Base-by-base conservation (phyloP, 2,113 vertebrate species). In the Ameiurus melas region DNA sequence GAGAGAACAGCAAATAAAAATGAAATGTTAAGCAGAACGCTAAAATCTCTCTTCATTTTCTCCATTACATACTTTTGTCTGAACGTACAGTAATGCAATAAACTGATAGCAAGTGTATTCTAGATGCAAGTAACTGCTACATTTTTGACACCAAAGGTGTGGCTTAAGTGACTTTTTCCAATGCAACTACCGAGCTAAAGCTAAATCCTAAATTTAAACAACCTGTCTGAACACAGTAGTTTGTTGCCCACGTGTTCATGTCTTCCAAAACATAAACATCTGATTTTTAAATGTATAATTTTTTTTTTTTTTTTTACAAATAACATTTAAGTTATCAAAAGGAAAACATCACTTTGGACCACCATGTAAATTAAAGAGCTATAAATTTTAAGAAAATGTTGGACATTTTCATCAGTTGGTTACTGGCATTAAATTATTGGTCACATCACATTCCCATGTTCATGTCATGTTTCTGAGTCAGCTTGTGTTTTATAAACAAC, bases 211-310 rank as follows among this genome's bases (percentile, higher is more conserved):
- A 60, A 22, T 60, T 57, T 60, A 60, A 6, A 60, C 58, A 53
- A 14, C 36, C 36, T 57, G n/a, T 53, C 33, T 70, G 13, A 58
- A 89, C 60, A n/a, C 33, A 57, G 51, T 19, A 12, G 12, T 62
- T 20, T 33, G 64, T 68, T 83, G 60, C 93, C 89, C 84, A 68
- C 55, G 83, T 79, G 68, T 51, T 87, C 78, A 73, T 62, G 75
- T 70, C 64, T 73, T 30, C 47, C 20, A 78, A 87, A 70, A 77
- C 84, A 47, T 55, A 60, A 51, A n/a, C 1, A 2, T 78, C n/a
- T 78, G 10, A 13, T 12, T 66, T 78, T 51, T 51, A 8, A 39
- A 3, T 39, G 5, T 43, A 43, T 43, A 6, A 43, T 43, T 43
- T 6, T 47, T 47, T 6, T 47, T 47, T 5, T 53, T 51, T 51